Percentiles rank a stretch among this genome's conserved stretches.
Conservation (phyloP, 2,888 invertebrate genomes). For the Tetropium fuscum region DNA sequence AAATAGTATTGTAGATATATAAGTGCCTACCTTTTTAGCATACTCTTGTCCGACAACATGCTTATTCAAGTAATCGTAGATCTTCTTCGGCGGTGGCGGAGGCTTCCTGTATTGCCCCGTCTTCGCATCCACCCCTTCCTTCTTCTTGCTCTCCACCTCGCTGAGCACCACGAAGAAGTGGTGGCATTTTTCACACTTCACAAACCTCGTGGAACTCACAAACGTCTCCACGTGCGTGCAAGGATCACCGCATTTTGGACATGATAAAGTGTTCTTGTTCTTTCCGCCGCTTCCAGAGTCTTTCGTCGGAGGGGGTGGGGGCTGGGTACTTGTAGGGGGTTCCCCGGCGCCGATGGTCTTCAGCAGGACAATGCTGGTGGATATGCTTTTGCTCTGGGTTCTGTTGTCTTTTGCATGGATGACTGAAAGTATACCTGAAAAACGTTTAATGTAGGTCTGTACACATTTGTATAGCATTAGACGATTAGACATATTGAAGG, state of each 20-base stretch:
- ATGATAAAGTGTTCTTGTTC: slow-evolving; percentile 84
- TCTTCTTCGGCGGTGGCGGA: slow-evolving; percentile 97
- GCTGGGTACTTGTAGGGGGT: slow-evolving; percentile 48
- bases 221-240: slow-evolving; percentile 98
- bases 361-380: slow-evolving; percentile 56
- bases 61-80: slow-evolving; percentile 95
- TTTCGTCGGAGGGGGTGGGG: slow-evolving; percentile 46
- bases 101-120: slow-evolving; percentile 83
- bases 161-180: slow-evolving; percentile 97
- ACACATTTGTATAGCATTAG: too few species aligned
- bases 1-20: too few species aligned
- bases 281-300: slow-evolving; percentile 69
- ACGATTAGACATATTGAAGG: too few species aligned
- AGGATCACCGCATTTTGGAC: slow-evolving; percentile 89
- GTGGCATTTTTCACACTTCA: slow-evolving; percentile 98
- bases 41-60: slow-evolving; percentile 98
- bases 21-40: slow-evolving; percentile 82
- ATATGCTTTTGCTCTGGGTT: slow-evolving; percentile 48
- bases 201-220: slow-evolving; percentile 96
- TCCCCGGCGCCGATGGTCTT: slow-evolving; percentile 59
- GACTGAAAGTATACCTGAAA: slow-evolving; percentile 55
- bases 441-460: neutral
- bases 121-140: slow-evolving; percentile 81
- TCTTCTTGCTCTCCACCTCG: slow-evolving; percentile 92
- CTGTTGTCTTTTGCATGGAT: slow-evolving; percentile 52